Conservation (phyloP, 2,888 invertebrate species). For the Ctena decussata region DNA sequence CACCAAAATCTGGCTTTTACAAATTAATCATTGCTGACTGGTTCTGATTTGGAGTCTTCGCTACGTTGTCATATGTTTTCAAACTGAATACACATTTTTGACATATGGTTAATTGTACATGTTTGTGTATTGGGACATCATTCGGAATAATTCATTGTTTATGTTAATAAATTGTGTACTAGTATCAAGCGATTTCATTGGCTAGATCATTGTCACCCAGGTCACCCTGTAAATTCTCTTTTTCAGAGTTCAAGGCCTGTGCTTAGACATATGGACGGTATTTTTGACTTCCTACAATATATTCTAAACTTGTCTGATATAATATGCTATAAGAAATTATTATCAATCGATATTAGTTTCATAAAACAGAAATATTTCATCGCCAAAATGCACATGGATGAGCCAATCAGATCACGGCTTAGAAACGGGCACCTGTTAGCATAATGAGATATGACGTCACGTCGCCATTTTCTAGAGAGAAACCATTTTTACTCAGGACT, state of each 20-base stretch:
- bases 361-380: too few relatives aligned
- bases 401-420: constrained; percentile 54
- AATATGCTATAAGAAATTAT: too few relatives aligned
- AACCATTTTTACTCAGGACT: constrained; percentile 46
- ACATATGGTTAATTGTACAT: not conserved
- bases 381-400: too few relatives aligned
- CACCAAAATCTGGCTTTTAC: not conserved
- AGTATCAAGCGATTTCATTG: not conserved
- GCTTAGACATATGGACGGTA: too few relatives aligned
- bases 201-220: not conserved
- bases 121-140: constrained; percentile 8
- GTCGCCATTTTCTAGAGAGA: constrained; percentile 59
- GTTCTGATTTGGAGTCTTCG: too few relatives aligned
- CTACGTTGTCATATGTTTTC: not conserved
- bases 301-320: too few relatives aligned
- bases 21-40: too few relatives aligned
- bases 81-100: constrained; percentile 6
- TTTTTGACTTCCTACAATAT: too few relatives aligned
- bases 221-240: too few relatives aligned
- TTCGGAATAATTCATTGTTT: constrained; percentile 11
- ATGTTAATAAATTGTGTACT: not conserved
- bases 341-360: too few relatives aligned
- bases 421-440: constrained; percentile 38
- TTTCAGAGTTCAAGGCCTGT: too few relatives aligned
- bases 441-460: constrained; percentile 73